Conservation (phyloP, 2,888 invertebrate species). For the Hyles lineata region DNA sequence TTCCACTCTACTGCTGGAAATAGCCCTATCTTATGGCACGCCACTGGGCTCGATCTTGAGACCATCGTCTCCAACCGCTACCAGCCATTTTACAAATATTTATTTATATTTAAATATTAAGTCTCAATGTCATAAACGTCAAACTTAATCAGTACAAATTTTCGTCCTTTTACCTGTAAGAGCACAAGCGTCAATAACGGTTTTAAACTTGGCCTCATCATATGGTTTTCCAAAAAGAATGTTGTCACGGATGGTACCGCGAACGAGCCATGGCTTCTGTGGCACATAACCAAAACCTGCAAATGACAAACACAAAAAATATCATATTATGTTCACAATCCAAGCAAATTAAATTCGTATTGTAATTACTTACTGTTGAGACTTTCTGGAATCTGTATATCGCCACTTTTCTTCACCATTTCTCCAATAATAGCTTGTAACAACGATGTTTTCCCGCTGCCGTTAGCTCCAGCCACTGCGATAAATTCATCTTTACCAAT, state of each 20-base stretch:
- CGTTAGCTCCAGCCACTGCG: conserved; percentile 95
- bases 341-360: not conserved
- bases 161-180: conserved; percentile 85
- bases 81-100: too few species aligned
- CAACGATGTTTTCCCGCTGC: conserved; percentile 95
- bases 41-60: too few species aligned
- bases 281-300: conserved; percentile 93
- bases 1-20: too few species aligned
- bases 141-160: not conserved
- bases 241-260: conserved; percentile 95
- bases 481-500: conserved; percentile 89
- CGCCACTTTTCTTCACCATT: conserved; percentile 88
- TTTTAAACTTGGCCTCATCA: conserved; percentile 91
- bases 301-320: conserved; percentile 36
- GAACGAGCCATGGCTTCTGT: conserved; percentile 96
- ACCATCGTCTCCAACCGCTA: too few species aligned
- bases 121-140: too few species aligned
- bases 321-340: conserved; percentile 27
- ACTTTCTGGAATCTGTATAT: conserved; percentile 88
- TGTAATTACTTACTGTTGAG: conserved; percentile 81
- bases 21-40: too few species aligned
- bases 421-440: conserved; percentile 94
- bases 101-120: too few species aligned
- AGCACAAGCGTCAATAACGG: conserved; percentile 93
- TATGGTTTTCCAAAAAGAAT: conserved; percentile 95